A percentile compares a stretch with the other conserved stretches of the same genome.
Conservation (phyloP, 2,797 vertebrate genomes). For the Rhodeus uyekii region DNA sequence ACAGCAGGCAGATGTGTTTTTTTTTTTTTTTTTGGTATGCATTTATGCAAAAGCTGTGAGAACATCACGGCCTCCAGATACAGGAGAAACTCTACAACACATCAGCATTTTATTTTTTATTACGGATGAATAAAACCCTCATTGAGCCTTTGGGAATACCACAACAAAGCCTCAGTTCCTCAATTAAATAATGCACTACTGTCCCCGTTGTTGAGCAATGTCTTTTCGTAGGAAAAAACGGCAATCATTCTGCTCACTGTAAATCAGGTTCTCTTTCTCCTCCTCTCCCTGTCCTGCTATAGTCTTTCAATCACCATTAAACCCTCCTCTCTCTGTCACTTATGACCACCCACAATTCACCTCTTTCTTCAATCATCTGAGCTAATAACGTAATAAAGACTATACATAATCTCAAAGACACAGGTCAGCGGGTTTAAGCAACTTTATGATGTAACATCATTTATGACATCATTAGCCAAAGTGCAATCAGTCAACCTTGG, state of each 20-base stretch:
- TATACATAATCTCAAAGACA: constrained; percentile 41
- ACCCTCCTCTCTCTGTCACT: constrained; percentile 46
- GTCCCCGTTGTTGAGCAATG: constrained; percentile 53
- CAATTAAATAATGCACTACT: constrained; percentile 61
- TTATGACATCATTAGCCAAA: constrained; percentile 31
- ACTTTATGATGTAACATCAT: constrained; percentile 12
- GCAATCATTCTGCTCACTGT: constrained; percentile 51
- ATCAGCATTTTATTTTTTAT: constrained; percentile 65
- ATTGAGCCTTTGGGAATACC: constrained; percentile 57
- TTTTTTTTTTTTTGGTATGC: not conserved
- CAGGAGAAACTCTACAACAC: constrained; percentile 57
- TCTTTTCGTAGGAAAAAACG: constrained; percentile 62
- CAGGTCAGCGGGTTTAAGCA: not conserved
- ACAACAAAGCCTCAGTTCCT: constrained; percentile 53
- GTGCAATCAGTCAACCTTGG: not conserved
- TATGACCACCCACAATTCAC: constrained; percentile 51
- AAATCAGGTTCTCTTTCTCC: constrained; percentile 57
- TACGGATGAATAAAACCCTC: constrained; percentile 56
- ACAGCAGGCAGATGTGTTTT: not conserved
- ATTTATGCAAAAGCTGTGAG: constrained; percentile 29
- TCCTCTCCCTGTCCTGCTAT: not conserved
- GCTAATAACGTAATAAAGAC: constrained; percentile 35
- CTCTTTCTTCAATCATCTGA: constrained; percentile 19
- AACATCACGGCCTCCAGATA: constrained; percentile 35
- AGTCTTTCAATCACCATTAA: constrained; percentile 59